Evolutionary conservation across 1,140 invertebrate genomes (phyloP).

Genomic region (Lucilia sericata): DNA sequence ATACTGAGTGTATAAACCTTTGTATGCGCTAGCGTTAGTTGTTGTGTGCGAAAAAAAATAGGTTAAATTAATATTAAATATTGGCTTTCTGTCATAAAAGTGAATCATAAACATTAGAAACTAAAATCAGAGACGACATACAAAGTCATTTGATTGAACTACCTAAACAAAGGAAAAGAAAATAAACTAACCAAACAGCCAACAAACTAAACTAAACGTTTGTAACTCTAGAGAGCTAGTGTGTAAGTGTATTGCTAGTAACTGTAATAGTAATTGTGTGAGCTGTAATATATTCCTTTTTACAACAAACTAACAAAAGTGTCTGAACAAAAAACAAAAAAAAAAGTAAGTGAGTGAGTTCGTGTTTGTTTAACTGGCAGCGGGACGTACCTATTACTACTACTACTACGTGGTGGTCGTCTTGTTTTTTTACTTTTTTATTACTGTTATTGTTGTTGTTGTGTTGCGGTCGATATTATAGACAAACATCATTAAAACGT

Average conservation of each 20-base stretch:
- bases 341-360: background rate
- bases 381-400: too few relatives aligned
- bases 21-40: background rate
- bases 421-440: background rate
- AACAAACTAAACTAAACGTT: background rate
- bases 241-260: background rate
- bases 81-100: slow-evolving; percentile 18
- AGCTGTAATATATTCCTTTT: background rate
- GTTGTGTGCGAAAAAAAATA: background rate
- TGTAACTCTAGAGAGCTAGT: background rate
- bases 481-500: slow-evolving; percentile 21
- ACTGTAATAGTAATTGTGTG: background rate
- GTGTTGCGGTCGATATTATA: slow-evolving; percentile 11
- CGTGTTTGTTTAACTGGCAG: background rate
- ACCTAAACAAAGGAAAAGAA: background rate
- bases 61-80: slow-evolving; percentile 38
- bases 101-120: slow-evolving; percentile 1
- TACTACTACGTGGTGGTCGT: too few relatives aligned
- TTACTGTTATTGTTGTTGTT: background rate
- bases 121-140: background rate
- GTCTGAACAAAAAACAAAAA: background rate
- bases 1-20: background rate
- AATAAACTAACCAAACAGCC: background rate
- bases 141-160: slow-evolving; percentile 5
- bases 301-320: background rate